Base-by-base conservation (phyloP, 2,797 vertebrate genomes). In the Borostomias antarcticus region DNA sequence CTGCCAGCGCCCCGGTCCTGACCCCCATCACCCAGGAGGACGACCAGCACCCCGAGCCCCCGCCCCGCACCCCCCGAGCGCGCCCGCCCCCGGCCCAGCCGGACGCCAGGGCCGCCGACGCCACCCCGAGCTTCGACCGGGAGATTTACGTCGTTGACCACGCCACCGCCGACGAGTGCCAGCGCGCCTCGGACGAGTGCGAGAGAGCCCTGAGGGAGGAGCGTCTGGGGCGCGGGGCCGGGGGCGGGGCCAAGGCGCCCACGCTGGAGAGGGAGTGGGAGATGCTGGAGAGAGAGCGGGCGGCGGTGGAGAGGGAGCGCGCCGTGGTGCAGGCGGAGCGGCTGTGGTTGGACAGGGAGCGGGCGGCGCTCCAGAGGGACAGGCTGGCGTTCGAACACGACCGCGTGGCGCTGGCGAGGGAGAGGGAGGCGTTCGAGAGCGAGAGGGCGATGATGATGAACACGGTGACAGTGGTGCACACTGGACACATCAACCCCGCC, bases 361-460 rank as follows among this genome's bases (percentile, higher is more conserved):
- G 84, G 19, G 82, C 73, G 15, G 81, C 81, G 0, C 69, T 91
- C 57, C 82, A 85, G 64, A 73, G 72, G 17, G 88, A 89, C 66
- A 59, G 86, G 9, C 70, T 81, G 25, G 43, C 82, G 68, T 58
- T 90, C 72, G 85, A 89, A 65, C 82, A 81, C 74, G 87, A 90
- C 53, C 47, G 86, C 23, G 83, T 53, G 7, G 53, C 79, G 5
- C 76, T 89, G 62, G 60, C 70, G 7, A 70, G 82, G 5, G 86
- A 89, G 66, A 66, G 84, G 54, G 88, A 86, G 56, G 68, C 81
- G 4, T 74, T 89, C 62, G 87, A 70, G 54, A 64, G 89, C 67
- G 87, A 88, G 82, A 71, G 86, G 11, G 78, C 83, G 0, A 9
- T 89, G 62, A 84, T 90, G 86, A 78, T 90, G 56, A 86, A 81